Base-by-base conservation (phyloP, 2,113 vertebrate genomes). In the Capreolus pygargus region DNA sequence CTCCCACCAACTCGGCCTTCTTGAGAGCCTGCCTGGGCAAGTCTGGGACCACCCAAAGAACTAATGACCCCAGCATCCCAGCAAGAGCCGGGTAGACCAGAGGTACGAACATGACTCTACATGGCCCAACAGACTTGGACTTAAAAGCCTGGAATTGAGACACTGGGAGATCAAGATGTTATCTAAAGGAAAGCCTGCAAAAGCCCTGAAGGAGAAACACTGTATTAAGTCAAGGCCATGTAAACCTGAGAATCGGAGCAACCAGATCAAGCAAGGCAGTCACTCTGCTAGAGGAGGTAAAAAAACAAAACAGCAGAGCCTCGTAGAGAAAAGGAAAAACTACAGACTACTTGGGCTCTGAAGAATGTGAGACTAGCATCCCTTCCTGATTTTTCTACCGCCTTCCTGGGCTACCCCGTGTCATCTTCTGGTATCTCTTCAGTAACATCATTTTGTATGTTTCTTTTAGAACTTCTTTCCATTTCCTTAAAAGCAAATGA, bases 361-460 rank as follows among this genome's bases (percentile, higher is more conserved):
- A 81, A 55, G 57, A 25, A 27, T 0, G 4, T 39, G 7, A 5
- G 36, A 12, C 13, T 0, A 0, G 27, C 6, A 0, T 1, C 16
- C 30, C 61, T 33, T 67, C 30, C 67, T 30, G 28, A 58, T 4
- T 43, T 39, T 61, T 36, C 79, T 6, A 12, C 19, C 43, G 11
- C 39, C 10, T 5, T 19, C 86, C 14, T 30, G n/a, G 30, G 13
- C 52, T 45, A 28, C 2, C 7, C 9, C 2, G 0, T 0, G 0
- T 33, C 21, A 6, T n/a, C 52, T 70, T 10, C 58, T 23, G 23
- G 15, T 0, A 10, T 5, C 3, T 60, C 61, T 84, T 76, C n/a
- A 21, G 43, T 4, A 21, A 47, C 1, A 2, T 19, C 74, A 30
- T 50, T 61, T n/a, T n/a, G 55, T 36, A 12, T 1, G 25, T 54